Evolutionary conservation across 2,113 vertebrate genomes (phyloP), one percentile per base, ranked within the genome.

Genomic region (Copsychus sechellarum): DNA sequence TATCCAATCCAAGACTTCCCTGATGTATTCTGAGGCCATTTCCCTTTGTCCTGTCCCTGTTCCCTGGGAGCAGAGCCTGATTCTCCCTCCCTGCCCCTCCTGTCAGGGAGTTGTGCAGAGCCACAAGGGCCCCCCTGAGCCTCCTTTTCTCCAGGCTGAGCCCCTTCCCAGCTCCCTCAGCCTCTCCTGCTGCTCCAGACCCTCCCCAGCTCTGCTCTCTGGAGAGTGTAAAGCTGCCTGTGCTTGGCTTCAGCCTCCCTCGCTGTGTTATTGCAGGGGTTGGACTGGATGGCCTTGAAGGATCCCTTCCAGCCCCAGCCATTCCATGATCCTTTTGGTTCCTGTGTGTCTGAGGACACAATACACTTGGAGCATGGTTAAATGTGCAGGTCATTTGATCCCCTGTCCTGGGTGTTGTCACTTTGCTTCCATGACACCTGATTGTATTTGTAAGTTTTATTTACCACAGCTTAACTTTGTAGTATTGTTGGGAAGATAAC

Each of bases 21-120:
- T 12, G 38, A n/a, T 1, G 1, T 38, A 38, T 38, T 38, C 38
- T 38, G 47, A 6, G 24, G 17, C 14, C 0, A 0, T 29, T 67
- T 20, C 43, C 43, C 1, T 5, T 9, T 1, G 20, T 25, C 0
- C 0, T 60, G 20, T 51, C 45, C 47, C 38, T 61, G 38, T 82
- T 33, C 18, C 42, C 12, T 40, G 53, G 38, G 38, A 47, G 20
- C 53, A 89, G 3, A 74, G 9, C 61, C 45, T 0, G 3, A 1
- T 2, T 36, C 36, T 36, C 36, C 9, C 18, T 9, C 22, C 10
- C 6, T 38, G 38, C 1, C 8, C 21, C 29, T 76, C 29, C 54
- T 69, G 47, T 0, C 70, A 76, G 62, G 61, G 54, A 62, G 4
- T 3, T 90, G 62, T n/a, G 42, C 25, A 66, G 60, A 54, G 11